These are phyloP conservation scores for Cataglyphis altisquamis DNA, from an alignment of 2,888 invertebrate genomes.

Conservation along the genomic window DNA sequence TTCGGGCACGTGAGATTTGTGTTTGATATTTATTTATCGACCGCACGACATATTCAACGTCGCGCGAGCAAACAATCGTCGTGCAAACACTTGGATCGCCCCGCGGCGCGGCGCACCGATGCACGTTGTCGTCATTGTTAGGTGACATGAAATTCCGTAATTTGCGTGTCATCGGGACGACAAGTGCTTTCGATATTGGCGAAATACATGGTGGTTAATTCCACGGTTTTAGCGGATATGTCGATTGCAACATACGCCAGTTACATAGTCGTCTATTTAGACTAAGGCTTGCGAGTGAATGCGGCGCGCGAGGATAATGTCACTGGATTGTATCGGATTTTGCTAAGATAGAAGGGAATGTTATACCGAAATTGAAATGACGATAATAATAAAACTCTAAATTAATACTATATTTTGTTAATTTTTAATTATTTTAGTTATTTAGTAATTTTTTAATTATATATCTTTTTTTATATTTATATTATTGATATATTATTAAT, in stretches of 20 bases:
- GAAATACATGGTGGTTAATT: slow-evolving; percentile 38
- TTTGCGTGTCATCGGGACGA: slow-evolving; percentile 43
- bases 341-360: background rate
- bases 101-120: slow-evolving; percentile 18
- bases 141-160: slow-evolving; percentile 51
- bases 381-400: background rate
- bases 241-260: slow-evolving; percentile 17
- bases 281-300: slow-evolving; percentile 9
- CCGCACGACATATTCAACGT: slow-evolving; percentile 70
- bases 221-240: slow-evolving; percentile 10
- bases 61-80: slow-evolving; percentile 73
- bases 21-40: slow-evolving; percentile 80
- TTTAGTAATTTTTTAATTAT: background rate
- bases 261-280: slow-evolving; percentile 21
- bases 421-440: background rate
- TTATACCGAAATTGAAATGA: background rate
- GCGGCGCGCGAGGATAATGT: background rate
- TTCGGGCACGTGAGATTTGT: slow-evolving; percentile 75
- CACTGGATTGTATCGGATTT: background rate
- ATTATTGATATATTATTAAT: background rate
- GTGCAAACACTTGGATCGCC: slow-evolving; percentile 67
- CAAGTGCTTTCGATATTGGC: slow-evolving; percentile 38
- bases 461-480: background rate
- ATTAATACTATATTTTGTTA: background rate
- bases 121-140: slow-evolving; percentile 28